Base-by-base conservation (phyloP, 2,113 vertebrate genomes). In the Platysternon megacephalum region DNA sequence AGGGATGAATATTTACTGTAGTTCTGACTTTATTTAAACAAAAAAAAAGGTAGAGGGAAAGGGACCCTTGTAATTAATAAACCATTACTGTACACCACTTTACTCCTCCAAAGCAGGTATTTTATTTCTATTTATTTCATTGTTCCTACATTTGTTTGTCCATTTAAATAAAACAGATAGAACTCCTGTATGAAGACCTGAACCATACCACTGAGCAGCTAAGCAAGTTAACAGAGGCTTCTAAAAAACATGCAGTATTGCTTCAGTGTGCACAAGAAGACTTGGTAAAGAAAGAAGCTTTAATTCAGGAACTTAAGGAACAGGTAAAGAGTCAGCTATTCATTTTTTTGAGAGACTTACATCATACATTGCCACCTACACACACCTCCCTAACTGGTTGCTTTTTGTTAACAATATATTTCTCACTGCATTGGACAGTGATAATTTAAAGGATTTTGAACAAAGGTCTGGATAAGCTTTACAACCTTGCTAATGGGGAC, bases 151-250 rank as follows among this genome's bases (percentile, higher is more conserved):
- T 86, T 92, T 61, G 55, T 13, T 84, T 11, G 46, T 79, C 44
- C 42, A 44, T 87, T 52, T 3, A 39, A 12, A 86, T 90, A 58
- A 84, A 82, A 93, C 26, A 99, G 99, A 98, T 98, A 86, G 99
- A 99, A 53, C 98, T 99, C 94, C 97, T 99, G 89, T 99, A 98
- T 86, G 99, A 99, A 52, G 99, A 99, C 68, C 79, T 99, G 92
- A 88, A 94, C 26, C 98, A 99, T 11, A 98, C 98, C 28, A 98
- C 98, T 1, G 99, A 99, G 88, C 99, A 99, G 96, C 98, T 99
- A 83, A 98, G 97, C 32, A 98, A 97, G 93, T 98, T 99, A 92
- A 99, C 98, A 0, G 99, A 99, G 94, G 98, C 98, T 65, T 98
- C 99, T 3, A 98, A 98, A 79, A 99, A 99, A 79, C 99, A 99